These are phyloP conservation scores for Colaptes auratus DNA, from an alignment of 2,113 vertebrate genomes.

Conservation along the genomic window DNA sequence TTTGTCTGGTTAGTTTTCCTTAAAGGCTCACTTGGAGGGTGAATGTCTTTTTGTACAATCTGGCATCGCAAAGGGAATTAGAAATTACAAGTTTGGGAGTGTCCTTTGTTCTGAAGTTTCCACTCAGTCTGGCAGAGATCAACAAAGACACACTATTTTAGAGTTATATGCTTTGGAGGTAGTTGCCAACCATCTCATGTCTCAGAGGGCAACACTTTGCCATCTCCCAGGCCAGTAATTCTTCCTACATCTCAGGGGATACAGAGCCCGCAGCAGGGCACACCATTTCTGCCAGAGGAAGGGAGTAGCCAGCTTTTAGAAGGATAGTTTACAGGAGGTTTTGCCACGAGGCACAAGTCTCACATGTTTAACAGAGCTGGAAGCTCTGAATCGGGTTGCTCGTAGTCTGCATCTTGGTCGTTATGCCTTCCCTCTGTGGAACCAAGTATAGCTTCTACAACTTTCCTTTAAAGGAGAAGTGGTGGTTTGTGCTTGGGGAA, in stretches of 20 bases:
- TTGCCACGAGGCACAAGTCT: background rate
- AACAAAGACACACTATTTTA: background rate
- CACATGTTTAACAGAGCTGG: background rate
- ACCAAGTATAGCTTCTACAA: background rate
- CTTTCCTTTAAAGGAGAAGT: background rate
- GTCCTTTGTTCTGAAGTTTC: background rate
- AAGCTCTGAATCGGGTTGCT: background rate
- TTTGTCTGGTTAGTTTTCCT: slow-evolving; percentile 12
- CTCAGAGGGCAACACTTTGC: background rate
- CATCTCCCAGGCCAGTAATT: background rate
- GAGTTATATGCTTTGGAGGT: background rate
- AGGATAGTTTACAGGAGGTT: background rate
- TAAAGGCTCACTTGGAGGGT: background rate
- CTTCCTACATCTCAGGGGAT: background rate
- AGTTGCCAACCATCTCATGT: background rate
- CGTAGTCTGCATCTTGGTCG: background rate
- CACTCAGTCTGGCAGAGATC: background rate
- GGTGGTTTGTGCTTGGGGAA: background rate
- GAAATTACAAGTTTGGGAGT: background rate
- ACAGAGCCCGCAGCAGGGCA: background rate
- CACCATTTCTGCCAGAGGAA: background rate
- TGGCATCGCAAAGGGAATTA: background rate
- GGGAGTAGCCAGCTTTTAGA: background rate
- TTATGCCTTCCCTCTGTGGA: background rate
- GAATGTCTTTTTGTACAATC: background rate